Conservation (phyloP, 2,797 vertebrate species). For the Gymnopithys bicolor region DNA sequence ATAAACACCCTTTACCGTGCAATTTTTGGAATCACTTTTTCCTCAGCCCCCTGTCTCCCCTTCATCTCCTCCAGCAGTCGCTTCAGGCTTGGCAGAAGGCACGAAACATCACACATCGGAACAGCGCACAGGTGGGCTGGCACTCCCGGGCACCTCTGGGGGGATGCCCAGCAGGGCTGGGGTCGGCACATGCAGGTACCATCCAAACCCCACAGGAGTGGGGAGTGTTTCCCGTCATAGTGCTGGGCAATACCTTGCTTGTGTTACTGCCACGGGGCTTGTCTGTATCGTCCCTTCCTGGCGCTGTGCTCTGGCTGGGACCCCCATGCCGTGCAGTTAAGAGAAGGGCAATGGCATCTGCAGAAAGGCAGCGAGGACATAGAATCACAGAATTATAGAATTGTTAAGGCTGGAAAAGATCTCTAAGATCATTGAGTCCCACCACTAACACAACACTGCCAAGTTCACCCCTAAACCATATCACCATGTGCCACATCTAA, state of each 20-base stretch:
- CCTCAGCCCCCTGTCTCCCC: background rate
- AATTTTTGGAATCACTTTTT: fast-evolving
- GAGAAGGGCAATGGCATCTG: background rate
- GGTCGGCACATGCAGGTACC: fast-evolving
- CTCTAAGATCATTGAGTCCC: background rate
- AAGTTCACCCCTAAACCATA: background rate
- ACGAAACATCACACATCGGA: fast-evolving
- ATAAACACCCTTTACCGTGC: fast-evolving
- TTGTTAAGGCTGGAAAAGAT: background rate
- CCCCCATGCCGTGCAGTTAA: fast-evolving
- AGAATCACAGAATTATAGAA: background rate
- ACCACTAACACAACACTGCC: background rate
- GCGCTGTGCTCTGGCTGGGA: fast-evolving
- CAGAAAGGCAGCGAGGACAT: background rate
- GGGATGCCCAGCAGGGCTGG: background rate
- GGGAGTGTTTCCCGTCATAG: fast-evolving
- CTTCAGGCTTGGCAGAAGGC: background rate
- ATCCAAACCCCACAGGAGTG: fast-evolving
- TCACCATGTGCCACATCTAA: background rate
- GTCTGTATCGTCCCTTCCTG: background rate
- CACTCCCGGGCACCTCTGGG: background rate
- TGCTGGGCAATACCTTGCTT: too few species aligned
- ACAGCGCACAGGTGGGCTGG: fast-evolving
- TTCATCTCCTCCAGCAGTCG: fast-evolving
- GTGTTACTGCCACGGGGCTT: fast-evolving